Base-by-base conservation (phyloP, 2,888 invertebrate species). In the Aporophyla lueneburgensis region DNA sequence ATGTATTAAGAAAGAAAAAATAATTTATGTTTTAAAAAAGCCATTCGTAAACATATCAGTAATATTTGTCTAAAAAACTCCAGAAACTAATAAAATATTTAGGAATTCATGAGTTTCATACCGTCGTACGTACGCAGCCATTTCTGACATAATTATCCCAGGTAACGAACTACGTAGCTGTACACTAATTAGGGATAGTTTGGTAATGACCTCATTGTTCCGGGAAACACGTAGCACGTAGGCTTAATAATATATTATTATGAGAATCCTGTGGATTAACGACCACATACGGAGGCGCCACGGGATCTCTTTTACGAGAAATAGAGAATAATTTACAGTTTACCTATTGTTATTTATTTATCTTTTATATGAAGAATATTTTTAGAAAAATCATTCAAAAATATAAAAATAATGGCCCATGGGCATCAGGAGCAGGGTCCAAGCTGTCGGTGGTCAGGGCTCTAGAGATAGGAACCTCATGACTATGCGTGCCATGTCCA, bases 191-290 rank as follows among this genome's bases (percentile, higher is more conserved):
- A 71, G 27, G 33, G 53, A 68, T 67, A 51, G 54, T 70, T 63
- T 19, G 33, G 24, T 74, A 79, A 84, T 71, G 24, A 63, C 54
- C 67, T 4, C 40, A 71, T 74, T 85, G 71, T 85, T 46, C 65
- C 33, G n/a, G 3, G 59, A 74, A 74, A 67, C 58, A 71, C 51
- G 40, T 49, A 40, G 7, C 2, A 7, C 3, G 46, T 67, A 51
- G 51, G 6, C 21, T 10, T 49, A 58, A 76, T 68, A 58, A 59
- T 68, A 19, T 53, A 80, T 80, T n/a, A 72, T 77, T 33, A 77
- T 56, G 27, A 62, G 27, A 54, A 80, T 54, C 5, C n/a, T 49
- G 43, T 43, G n/a, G 19, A 24, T 58, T 73, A 49, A 40, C 40
- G 5, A 5, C 69, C 69, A 68, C 70, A 2, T n/a, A n/a, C 40